Evolutionary conservation across 2,113 vertebrate genomes (phyloP).

Genomic region (Carassius carassius): DNA sequence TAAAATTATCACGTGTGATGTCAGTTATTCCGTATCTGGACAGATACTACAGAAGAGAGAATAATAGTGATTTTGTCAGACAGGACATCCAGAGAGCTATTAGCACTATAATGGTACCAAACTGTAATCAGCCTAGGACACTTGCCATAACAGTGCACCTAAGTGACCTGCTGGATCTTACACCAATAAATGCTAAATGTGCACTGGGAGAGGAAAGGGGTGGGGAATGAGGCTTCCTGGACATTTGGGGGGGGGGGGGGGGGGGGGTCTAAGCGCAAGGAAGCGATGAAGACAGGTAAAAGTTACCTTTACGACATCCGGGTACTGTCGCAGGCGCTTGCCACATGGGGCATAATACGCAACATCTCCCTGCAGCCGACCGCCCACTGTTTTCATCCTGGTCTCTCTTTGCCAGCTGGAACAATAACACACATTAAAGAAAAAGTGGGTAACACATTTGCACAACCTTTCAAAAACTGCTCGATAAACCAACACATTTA

Average conservation of each 20-base stretch:
- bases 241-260: slow-evolving; percentile 25
- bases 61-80: slow-evolving; percentile 77
- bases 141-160: slow-evolving; percentile 36
- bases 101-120: slow-evolving; percentile 52
- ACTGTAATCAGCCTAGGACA: slow-evolving; percentile 45
- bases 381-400: slow-evolving; percentile 86
- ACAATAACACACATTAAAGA: background rate
- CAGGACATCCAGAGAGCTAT: slow-evolving; percentile 68
- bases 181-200: background rate
- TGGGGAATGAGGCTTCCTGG: slow-evolving; percentile 15
- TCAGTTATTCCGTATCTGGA: slow-evolving; percentile 99
- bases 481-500: background rate
- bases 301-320: slow-evolving; percentile 96
- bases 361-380: slow-evolving; percentile 92
- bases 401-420: slow-evolving; percentile 96
- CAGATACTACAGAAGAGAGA: slow-evolving; percentile 98
- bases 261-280: slow-evolving; percentile 24
- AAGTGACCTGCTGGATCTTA: slow-evolving; percentile 32
- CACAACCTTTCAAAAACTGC: background rate
- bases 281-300: background rate
- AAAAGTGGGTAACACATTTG: background rate
- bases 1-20: slow-evolving; percentile 99
- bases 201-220: slow-evolving; percentile 13
- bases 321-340: slow-evolving; percentile 96
- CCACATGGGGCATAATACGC: slow-evolving; percentile 94